A percentile compares a stretch with the other conserved stretches of the same genome.
These are phyloP conservation scores for Bombyx mori DNA, from an alignment of 1,140 invertebrate species.

Conservation along the genomic window DNA sequence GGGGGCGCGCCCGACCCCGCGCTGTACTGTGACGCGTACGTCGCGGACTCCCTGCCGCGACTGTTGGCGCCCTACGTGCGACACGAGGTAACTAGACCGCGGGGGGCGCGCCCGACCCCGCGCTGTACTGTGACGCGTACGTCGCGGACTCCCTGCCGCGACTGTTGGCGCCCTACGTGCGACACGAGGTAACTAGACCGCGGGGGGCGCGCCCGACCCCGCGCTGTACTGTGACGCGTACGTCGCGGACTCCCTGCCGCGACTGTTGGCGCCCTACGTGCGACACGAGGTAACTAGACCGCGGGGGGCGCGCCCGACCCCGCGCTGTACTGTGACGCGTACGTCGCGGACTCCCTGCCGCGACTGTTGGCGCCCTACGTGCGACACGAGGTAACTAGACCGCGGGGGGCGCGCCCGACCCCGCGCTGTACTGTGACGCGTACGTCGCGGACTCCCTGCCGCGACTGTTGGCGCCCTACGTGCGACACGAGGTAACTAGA, in stretches of 20 bases:
- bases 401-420: constrained; percentile 84
- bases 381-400: constrained; percentile 73
- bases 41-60: constrained; percentile 92
- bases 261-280: constrained; percentile 85
- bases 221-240: constrained; percentile 89
- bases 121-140: constrained; percentile 92
- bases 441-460: constrained; percentile 95
- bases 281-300: constrained; percentile 73
- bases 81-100: constrained; percentile 70
- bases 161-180: constrained; percentile 85
- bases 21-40: constrained; percentile 92
- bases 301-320: constrained; percentile 71
- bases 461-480: constrained; percentile 86
- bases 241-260: constrained; percentile 85
- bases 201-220: constrained; percentile 71
- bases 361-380: constrained; percentile 85
- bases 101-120: constrained; percentile 79
- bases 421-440: constrained; percentile 88
- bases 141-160: constrained; percentile 93
- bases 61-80: constrained; percentile 86
- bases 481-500: constrained; percentile 76
- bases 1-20: constrained; percentile 84
- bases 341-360: constrained; percentile 87
- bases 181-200: constrained; percentile 76
- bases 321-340: constrained; percentile 87